Conservation (phyloP, 1,140 invertebrate genomes). For the Trichonephila inaurata region DNA sequence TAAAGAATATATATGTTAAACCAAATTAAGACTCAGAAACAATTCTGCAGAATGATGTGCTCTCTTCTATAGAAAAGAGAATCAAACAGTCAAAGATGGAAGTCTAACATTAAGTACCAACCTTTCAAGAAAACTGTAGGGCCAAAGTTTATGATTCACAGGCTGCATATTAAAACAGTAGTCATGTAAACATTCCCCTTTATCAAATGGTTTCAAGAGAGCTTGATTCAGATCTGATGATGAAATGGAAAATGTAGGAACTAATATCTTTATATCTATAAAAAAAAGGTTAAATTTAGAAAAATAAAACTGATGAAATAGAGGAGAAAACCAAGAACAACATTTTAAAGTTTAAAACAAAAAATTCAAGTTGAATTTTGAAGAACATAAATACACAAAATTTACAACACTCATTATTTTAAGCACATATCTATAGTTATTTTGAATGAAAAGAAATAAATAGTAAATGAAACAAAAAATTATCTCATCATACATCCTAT, state of each 20-base stretch:
- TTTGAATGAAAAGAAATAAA: no score
- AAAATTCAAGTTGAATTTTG: neutral
- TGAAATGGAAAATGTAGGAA: neutral
- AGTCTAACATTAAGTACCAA: neutral
- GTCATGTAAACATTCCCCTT: constrained; percentile 3
- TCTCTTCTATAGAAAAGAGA: no score
- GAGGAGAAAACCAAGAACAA: neutral
- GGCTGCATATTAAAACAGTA: constrained; percentile 14
- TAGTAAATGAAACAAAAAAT: no score
- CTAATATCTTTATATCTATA: constrained; percentile 24
- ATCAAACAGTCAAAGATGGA: no score
- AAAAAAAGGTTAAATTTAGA: neutral
- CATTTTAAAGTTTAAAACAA: neutral
- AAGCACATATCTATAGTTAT: no score
- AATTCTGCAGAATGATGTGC: no score
- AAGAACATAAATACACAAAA: neutral
- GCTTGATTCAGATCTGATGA: constrained; percentile 22
- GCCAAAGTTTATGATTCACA: constrained; percentile 39
- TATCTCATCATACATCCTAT: no score
- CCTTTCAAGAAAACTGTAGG: constrained; percentile 64
- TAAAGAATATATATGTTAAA: no score
- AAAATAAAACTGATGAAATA: neutral
- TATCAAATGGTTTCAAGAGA: neutral
- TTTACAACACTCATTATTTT: no score
- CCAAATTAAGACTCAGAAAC: no score